Base-by-base conservation (phyloP, 2,113 vertebrate genomes). In the Marcusenius ussheri region DNA sequence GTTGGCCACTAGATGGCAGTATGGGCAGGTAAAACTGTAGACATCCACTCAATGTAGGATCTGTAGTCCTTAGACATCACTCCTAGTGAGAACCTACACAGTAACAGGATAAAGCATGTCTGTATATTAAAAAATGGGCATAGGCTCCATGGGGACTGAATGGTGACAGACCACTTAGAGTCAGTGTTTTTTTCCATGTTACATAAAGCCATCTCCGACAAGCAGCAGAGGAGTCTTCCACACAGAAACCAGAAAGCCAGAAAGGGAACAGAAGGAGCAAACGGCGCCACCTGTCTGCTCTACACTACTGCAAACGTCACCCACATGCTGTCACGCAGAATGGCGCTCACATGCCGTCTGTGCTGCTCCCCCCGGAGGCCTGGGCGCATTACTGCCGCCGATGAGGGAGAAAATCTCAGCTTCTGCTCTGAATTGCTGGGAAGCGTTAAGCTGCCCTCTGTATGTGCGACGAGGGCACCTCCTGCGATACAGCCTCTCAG, bases 1-100 rank as follows among this genome's bases (percentile, higher is more conserved):
- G 39, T 21, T 70, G 31, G n/a, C 58, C 89, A 87, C 89, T 50
- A n/a, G 89, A 47, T 27, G 83, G 89, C 83, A 85, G 80, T 27
- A 51, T 49, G 50, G 83, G n/a, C 56, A 51, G 13, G 46, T 19
- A 27, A n/a, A 35, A 31, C 35, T 24, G 35, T 35, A 42, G 35
- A 15, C n/a, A 49, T 9, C 42, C 46, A 39, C 77, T 80, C 39
- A 42, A 19, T 45, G 19, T 42, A 45, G 77, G 47, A 51, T 83
- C 42, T 35, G 45, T 58, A 35, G 77, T 85, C 27, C 35, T 35
- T 42, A 50, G 46, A 56, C n/a, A 58, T 45, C 50, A 51, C 24
- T 58, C n/a, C 11, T 45, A 62, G 13, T 89, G 58, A 89, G 24
- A 62, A 45, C 83, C 89, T 46, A 42, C n/a, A 66, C 17, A 85